Conservation (phyloP, 2,888 invertebrate species). For the Rhamnusium bicolor region DNA sequence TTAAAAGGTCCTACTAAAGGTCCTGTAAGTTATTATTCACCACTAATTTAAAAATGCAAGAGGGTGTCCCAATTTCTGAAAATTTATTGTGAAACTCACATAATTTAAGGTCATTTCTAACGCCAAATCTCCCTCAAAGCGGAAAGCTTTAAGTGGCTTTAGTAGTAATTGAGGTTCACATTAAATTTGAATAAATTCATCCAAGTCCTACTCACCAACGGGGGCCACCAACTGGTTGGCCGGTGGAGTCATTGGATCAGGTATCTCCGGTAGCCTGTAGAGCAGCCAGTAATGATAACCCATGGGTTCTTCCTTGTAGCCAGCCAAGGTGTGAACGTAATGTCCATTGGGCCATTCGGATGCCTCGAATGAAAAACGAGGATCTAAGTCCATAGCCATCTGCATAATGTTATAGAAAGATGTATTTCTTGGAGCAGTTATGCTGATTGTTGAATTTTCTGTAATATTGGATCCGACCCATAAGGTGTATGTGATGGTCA, state of each 20-base stretch:
- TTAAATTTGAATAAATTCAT: background rate
- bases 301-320: constrained; percentile 85
- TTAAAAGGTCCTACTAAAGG: no score
- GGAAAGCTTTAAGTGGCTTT: no score
- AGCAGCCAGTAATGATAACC: constrained; percentile 93
- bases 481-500: constrained; percentile 87
- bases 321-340: constrained; percentile 90
- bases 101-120: background rate
- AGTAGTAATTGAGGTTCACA: background rate
- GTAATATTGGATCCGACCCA: constrained; percentile 92
- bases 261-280: constrained; percentile 85
- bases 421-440: constrained; percentile 82
- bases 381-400: constrained; percentile 86
- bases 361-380: constrained; percentile 76
- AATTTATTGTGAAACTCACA: no score
- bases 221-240: constrained; percentile 91
- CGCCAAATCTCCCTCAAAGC: background rate
- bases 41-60: no score
- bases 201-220: constrained; percentile 77
- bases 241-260: constrained; percentile 86
- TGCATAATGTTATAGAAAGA: constrained; percentile 81
- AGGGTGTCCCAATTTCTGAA: no score
- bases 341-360: constrained; percentile 95
- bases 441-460: constrained; percentile 83
- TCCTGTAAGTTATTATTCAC: no score